Percentiles rank a stretch among this genome's conserved stretches.
phyloP scores from a whole-genome alignment of 2,888 invertebrate species.

The Plebejus melissa region DNA sequence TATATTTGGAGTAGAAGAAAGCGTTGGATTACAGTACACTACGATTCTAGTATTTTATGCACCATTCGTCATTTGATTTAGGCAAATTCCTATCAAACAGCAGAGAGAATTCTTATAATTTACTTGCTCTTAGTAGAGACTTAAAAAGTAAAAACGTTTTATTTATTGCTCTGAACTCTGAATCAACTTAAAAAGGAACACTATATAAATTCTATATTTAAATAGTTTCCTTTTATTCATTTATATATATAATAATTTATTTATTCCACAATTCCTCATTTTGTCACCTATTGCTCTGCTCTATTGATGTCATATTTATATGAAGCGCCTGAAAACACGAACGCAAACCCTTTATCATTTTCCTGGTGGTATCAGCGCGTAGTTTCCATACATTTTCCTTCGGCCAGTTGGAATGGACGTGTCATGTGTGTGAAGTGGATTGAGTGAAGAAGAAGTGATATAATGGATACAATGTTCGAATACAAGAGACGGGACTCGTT shows the following conservation, averaged over 20 bases:
- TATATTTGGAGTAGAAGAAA: background rate
- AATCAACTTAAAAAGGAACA: too few species aligned
- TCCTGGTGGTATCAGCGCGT: constrained; percentile 52
- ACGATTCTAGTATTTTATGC: background rate
- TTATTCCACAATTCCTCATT: background rate
- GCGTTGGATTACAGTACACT: background rate
- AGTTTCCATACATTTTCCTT: constrained; percentile 66
- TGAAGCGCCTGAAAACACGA: constrained; percentile 39
- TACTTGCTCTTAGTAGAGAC: too few species aligned
- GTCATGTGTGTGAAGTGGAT: constrained; percentile 11
- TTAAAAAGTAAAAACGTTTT: too few species aligned
- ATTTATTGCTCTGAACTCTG: too few species aligned
- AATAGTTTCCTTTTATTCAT: too few species aligned
- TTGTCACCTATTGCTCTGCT: background rate
- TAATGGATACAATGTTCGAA: background rate
- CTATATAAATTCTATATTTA: too few species aligned
- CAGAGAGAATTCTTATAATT: too few species aligned
- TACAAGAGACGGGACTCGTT: background rate
- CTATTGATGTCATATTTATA: background rate
- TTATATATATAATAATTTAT: too few species aligned
- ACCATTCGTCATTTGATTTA: background rate
- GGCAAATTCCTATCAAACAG: too few species aligned
- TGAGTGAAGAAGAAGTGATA: background rate
- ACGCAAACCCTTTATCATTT: constrained; percentile 57
- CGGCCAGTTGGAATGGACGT: constrained; percentile 63